Evolutionary conservation across 1,140 invertebrate genomes (phyloP), one percentile per base, ranked within the genome.

Genomic region (Gryon sp.): DNA sequence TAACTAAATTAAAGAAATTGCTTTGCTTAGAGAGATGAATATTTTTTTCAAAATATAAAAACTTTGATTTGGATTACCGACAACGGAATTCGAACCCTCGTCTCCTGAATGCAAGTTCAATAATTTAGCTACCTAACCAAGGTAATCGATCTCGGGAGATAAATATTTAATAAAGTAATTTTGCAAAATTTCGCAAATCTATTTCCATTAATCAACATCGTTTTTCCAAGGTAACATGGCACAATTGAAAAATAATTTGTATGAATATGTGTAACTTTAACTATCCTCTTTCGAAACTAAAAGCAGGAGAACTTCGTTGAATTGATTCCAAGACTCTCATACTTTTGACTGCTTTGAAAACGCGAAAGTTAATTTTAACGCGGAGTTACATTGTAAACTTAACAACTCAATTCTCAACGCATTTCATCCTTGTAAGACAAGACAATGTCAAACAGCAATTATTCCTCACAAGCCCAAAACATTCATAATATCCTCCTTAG

Each of bases 301-400:
- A 46, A 55, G 53, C 26, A 26, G 12, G 16, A 38, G 19, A 66
- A 66, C 62, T 66, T 66, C 45, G 62, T 66, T 55, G 62, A 66
- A 66, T 66, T 55, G 48, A 66, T 55, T 55, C 30, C 40, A 66
- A 55, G 62, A 55, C 19, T 20, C 48, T 55, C 46, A 38, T 20
- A 45, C 50, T 55, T 66, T 66, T 28, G 20, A 55, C 48, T 55
- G 50, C 24, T 50, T 53, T 40, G 62, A 65, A 66, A 66, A 66
- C 62, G 55, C 62, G 50, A 55, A 66, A 66, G 62, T 66, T 66
- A 53, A 66, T 66, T 66, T 66, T 55, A 45, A 53, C 62, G 20
- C 28, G 30, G 11, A 66, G 55, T 53, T 53, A 55, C 28, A 55
- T 45, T 53, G 60, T 65, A 41, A 66, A 66, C 48, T 53, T 66